These are phyloP conservation scores for Drosophila gunungcola DNA, from an alignment of 1,140 invertebrate genomes.

Conservation along the genomic window DNA sequence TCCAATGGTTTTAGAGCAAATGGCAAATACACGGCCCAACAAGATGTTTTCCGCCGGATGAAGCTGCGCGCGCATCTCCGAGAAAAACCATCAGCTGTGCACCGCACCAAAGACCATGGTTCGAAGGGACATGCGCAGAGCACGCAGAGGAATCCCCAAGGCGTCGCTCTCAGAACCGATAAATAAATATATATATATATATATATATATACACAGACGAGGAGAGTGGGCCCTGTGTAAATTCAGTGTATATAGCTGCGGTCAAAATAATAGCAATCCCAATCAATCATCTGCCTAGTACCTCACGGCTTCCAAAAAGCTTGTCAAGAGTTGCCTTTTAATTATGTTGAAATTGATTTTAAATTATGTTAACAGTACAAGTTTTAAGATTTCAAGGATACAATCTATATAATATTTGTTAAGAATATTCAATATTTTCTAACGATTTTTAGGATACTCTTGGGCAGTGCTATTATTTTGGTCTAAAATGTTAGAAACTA, in stretches of 20 bases:
- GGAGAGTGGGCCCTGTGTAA: slow-evolving; percentile 12
- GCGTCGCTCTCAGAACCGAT: slow-evolving; percentile 6
- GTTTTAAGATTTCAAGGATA: too few species aligned
- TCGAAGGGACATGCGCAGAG: slow-evolving; percentile 30
- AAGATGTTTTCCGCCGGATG: slow-evolving; percentile 14
- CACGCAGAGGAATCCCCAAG: slow-evolving; percentile 28
- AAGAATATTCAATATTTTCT: too few species aligned
- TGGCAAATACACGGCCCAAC: slow-evolving; percentile 36
- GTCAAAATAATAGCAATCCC: slow-evolving; percentile 27
- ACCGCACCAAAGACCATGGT: slow-evolving; percentile 12
- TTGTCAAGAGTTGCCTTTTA: too few species aligned
- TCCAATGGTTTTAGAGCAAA: slow-evolving; percentile 66
- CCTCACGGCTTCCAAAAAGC: too few species aligned
- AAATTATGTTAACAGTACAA: too few species aligned
- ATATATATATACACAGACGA: slow-evolving; percentile 4
- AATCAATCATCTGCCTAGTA: not conserved
- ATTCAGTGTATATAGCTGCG: slow-evolving; percentile 9
- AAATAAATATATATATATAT: not conserved
- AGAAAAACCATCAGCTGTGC: slow-evolving; percentile 43
- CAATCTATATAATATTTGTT: too few species aligned
- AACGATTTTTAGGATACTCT: not conserved
- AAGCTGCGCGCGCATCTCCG: slow-evolving; percentile 65
- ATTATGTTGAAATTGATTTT: too few species aligned
- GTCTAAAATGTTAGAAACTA: not conserved
- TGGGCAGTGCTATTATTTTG: slow-evolving; percentile 3